A percentile compares a stretch with the other conserved stretches of the same genome.
These are phyloP conservation scores for Cynopterus sphinx DNA, from an alignment of 2,797 vertebrate genomes.

Conservation along the genomic window DNA sequence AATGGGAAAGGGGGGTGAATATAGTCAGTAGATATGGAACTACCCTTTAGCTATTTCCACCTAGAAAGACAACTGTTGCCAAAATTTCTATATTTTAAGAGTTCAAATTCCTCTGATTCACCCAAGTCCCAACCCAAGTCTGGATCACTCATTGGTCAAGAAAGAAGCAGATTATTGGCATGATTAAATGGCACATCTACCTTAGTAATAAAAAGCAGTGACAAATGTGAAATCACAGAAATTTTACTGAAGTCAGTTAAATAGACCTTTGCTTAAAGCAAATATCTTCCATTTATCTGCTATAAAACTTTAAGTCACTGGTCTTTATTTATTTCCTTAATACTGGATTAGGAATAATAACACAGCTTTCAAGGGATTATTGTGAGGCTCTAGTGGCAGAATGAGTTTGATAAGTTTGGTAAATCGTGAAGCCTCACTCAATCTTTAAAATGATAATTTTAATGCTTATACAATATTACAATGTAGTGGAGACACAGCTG, in stretches of 20 bases:
- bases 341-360: not conserved
- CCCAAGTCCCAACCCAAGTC: not conserved
- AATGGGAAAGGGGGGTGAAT: not conserved
- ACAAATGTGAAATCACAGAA: not conserved
- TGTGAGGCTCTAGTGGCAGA: not conserved
- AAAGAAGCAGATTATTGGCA: not conserved
- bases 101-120: not conserved
- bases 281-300: not conserved
- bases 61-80: not conserved
- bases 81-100: not conserved
- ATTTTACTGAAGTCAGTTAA: not conserved
- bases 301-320: not conserved
- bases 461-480: not conserved
- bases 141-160: not conserved
- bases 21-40: not conserved
- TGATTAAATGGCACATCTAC: not conserved
- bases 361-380: not conserved
- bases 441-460: not conserved
- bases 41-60: not conserved
- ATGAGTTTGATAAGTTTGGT: not conserved
- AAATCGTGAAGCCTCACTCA: not conserved
- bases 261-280: not conserved
- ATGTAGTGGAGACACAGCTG: not conserved
- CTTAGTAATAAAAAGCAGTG: not conserved
- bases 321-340: not conserved